These are phyloP conservation scores for Drepana falcataria DNA, from an alignment of 2,888 invertebrate species.

Conservation along the genomic window DNA sequence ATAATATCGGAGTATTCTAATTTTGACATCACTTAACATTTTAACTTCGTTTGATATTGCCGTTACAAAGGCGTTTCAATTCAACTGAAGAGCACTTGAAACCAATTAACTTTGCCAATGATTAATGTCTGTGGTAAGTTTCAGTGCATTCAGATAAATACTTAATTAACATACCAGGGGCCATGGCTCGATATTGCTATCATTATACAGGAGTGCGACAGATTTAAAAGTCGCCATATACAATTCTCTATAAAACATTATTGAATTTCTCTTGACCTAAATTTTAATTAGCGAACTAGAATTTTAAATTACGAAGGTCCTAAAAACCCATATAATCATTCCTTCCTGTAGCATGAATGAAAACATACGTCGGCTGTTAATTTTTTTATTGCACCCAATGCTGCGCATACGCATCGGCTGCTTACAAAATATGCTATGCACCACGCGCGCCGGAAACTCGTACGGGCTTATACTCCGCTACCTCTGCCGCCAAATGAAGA, in stretches of 20 bases:
- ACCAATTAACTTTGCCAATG: constrained; percentile 50
- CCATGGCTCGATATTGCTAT: too few species aligned
- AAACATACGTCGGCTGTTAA: constrained; percentile 64
- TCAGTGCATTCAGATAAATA: constrained; percentile 18
- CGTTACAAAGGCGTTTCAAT: neutral
- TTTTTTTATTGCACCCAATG: constrained; percentile 59
- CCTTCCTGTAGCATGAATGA: constrained; percentile 45
- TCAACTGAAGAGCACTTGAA: constrained; percentile 49
- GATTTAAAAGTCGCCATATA: too few species aligned
- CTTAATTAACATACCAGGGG: constrained; percentile 6
- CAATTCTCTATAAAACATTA: too few species aligned
- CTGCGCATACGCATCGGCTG: constrained; percentile 58
- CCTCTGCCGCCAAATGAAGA: constrained; percentile 76
- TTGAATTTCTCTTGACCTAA: too few species aligned
- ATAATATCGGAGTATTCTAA: constrained; percentile 10
- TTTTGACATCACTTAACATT: constrained; percentile 11
- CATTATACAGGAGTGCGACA: too few species aligned
- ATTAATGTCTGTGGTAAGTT: constrained; percentile 37
- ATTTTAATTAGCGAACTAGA: too few species aligned
- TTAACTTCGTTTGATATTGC: constrained; percentile 1
- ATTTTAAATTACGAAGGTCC: constrained; percentile 18
- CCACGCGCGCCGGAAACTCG: constrained; percentile 68
- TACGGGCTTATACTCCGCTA: constrained; percentile 71
- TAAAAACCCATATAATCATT: constrained; percentile 56
- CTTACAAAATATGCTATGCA: constrained; percentile 74